A percentile compares a stretch with the other conserved stretches of the same genome.
Evolutionary conservation across 1,140 invertebrate genomes (phyloP).

Genomic region (Lutraria rhynchaena): DNA sequence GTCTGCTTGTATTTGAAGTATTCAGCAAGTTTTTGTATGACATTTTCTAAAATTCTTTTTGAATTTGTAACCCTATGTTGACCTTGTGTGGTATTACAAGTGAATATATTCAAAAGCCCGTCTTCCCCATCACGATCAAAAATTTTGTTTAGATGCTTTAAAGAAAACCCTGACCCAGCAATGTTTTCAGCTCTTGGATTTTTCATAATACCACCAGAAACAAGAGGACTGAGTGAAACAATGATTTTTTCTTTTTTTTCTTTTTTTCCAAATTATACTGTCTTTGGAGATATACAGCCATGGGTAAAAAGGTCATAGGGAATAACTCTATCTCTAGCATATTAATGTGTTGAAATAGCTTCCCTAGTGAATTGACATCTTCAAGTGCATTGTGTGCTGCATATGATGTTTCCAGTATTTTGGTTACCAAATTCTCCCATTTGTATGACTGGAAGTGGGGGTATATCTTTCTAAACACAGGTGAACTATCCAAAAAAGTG

Average conservation of each 20-base stretch:
- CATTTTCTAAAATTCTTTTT: neutral
- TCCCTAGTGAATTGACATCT: neutral
- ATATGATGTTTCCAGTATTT: neutral
- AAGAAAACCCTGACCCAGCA: neutral
- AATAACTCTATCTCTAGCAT: no score
- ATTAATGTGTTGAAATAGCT: neutral
- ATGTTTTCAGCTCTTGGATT: neutral
- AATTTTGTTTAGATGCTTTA: neutral
- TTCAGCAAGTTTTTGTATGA: neutral
- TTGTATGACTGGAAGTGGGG: neutral
- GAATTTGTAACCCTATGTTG: conserved; percentile 16
- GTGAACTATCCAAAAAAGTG: neutral
- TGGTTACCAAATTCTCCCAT: neutral
- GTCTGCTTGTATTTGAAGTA: no score
- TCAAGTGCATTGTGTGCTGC: neutral
- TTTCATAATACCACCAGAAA: neutral
- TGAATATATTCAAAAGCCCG: neutral
- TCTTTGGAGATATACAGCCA: no score
- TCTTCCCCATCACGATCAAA: neutral
- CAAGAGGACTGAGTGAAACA: neutral
- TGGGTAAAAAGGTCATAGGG: no score
- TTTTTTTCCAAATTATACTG: no score
- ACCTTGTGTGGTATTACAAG: neutral
- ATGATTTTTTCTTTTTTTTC: neutral
- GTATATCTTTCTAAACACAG: neutral